Conservation (phyloP, 1,140 invertebrate genomes). For the Bombus waltoni region DNA sequence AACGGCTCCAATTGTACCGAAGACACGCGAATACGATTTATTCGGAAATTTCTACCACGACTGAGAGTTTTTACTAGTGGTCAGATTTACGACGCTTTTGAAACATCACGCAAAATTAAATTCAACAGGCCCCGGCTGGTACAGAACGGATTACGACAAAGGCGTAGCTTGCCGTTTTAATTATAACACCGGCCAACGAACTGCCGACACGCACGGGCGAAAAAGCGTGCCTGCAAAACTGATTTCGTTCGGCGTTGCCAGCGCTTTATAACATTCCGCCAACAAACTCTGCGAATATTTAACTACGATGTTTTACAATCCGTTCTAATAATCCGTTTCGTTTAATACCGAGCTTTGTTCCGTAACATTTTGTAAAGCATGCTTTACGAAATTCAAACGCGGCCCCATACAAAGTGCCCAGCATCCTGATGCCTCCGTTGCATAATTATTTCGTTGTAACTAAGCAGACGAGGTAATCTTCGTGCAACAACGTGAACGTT, state of each 20-base stretch:
- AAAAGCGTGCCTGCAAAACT: constrained; percentile 17
- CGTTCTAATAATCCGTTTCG: constrained; percentile 33
- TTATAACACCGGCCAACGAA: constrained; percentile 22
- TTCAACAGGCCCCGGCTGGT: not conserved
- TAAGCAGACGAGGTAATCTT: constrained; percentile 5
- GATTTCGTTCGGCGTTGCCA: constrained; percentile 18
- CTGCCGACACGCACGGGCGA: not conserved
- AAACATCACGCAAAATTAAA: constrained; percentile 33
- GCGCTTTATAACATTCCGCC: constrained; percentile 1
- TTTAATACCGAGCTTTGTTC: constrained; percentile 19
- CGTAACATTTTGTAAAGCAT: not conserved
- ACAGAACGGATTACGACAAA: constrained; percentile 31
- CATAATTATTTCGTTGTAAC: constrained; percentile 34
- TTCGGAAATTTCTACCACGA: not conserved
- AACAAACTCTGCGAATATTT: constrained; percentile 5
- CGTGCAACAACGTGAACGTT: not conserved
- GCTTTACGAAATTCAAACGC: not conserved
- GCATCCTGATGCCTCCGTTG: not conserved
- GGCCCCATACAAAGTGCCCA: not conserved
- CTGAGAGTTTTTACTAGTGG: not conserved
- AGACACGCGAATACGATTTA: not conserved
- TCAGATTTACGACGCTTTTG: constrained; percentile 26
- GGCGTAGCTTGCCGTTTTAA: constrained; percentile 28
- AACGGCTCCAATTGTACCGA: no score
- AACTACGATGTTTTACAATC: constrained; percentile 33